A percentile compares a stretch with the other conserved stretches of the same genome.
These are phyloP conservation scores for Erebia ligea DNA, from an alignment of 2,888 invertebrate genomes.

Conservation along the genomic window DNA sequence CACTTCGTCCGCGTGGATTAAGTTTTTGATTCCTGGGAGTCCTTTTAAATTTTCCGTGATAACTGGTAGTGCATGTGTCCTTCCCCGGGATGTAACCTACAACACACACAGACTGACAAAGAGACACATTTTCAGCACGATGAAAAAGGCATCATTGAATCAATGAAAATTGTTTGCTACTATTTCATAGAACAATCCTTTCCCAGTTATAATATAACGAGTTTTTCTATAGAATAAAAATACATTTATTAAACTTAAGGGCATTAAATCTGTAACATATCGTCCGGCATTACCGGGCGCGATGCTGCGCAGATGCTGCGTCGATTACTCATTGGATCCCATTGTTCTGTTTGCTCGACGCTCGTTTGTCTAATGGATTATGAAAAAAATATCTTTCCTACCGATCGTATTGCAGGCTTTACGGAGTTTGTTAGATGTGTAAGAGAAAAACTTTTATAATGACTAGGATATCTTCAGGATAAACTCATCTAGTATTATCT, in stretches of 20 bases:
- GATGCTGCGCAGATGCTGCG: conserved; percentile 40
- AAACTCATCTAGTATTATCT: no score
- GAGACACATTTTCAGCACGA: no score
- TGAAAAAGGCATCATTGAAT: no score
- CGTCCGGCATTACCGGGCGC: conserved; percentile 32
- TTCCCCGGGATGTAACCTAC: no score
- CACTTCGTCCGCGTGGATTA: no score
- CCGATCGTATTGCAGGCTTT: neutral
- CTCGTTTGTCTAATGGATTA: conserved; percentile 46
- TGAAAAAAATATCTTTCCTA: conserved; percentile 30
- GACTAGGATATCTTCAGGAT: no score
- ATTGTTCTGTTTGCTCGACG: conserved; percentile 41
- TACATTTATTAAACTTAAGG: conserved; percentile 19
- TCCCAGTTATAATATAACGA: neutral
- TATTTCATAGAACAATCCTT: neutral
- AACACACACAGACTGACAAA: no score
- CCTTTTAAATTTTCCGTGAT: no score
- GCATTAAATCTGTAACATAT: conserved; percentile 41
- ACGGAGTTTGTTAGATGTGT: neutral
- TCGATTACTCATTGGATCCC: conserved; percentile 44
- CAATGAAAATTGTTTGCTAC: no score
- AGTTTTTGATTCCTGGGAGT: no score
- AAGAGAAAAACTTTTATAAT: neutral
- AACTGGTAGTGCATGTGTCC: no score
- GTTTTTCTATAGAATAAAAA: neutral